Evolutionary conservation across 1,140 invertebrate genomes (phyloP), one percentile per base, ranked within the genome.

Genomic region (Heliconius hewitsoni): DNA sequence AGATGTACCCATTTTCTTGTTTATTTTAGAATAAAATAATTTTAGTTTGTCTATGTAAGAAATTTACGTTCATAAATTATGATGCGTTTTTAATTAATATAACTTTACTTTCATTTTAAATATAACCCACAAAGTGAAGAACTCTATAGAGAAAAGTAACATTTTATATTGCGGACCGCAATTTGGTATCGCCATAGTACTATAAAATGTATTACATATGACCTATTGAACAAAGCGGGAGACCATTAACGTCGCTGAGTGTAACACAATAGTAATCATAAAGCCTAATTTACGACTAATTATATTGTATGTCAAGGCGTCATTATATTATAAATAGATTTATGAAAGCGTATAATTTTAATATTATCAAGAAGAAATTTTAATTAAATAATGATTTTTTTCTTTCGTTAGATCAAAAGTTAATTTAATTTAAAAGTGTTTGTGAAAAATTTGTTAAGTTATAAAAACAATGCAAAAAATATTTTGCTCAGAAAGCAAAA

Each of bases 161-260:
- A 23, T 13, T 30, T 1, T 3, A 34, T 5, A n/a, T 1, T 66
- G 23, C 60, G 60, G 60, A 1, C 60, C 60, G 9, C 27, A 30
- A 11, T 30, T 66, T 66, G 60, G 60, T 66, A 66, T 23, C 27
- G 27, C 60, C 60, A 27, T 18, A 4, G 9, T 66, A 23, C 27
- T 77, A 83, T 85, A 85, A 89, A 88, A 84, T 80, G 83, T 83
- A 84, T 86, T 85, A 86, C 81, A 77, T 85, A 85, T 80, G 81
- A 78, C 81, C 84, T 82, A 87, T 90, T 87, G 84, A 88, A 81
- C 79, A 82, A 83, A 81, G 81, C 81, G 77, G 60, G 74, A 73
- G 82, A 85, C 83, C 80, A 84, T 88, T 80, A 77, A 82, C 79
- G 72, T 87, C 82, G 84, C 34, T 27, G 30, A 76, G 79, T 73